phyloP scores from a whole-genome alignment of 2,113 vertebrate genomes.

The Andinoacara biseriatus region DNA sequence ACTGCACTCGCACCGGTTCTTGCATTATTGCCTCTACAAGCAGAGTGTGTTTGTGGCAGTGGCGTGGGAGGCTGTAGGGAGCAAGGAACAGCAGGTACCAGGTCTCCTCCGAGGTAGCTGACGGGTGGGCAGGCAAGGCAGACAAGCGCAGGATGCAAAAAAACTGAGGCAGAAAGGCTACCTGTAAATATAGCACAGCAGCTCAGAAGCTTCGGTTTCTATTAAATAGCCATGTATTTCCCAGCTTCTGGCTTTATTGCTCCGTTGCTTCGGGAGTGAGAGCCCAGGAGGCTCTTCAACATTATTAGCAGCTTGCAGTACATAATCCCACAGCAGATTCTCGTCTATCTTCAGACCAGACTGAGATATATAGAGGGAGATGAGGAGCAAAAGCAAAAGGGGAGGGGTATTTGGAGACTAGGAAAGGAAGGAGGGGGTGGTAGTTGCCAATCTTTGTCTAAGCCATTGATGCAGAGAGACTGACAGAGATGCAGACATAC shows the following conservation, averaged over 20 bases:
- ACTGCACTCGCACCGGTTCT: constrained; percentile 7
- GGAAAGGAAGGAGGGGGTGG: neutral
- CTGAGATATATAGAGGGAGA: constrained; percentile 65
- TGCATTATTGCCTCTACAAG: constrained; percentile 39
- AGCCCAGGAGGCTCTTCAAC: constrained; percentile 79
- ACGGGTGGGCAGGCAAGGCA: constrained; percentile 50
- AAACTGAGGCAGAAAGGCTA: constrained; percentile 55
- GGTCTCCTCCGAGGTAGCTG: constrained; percentile 63
- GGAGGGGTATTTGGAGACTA: neutral
- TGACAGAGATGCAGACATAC: constrained; percentile 24
- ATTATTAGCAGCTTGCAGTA: constrained; percentile 83
- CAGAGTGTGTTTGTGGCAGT: constrained; percentile 44
- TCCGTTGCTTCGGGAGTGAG: constrained; percentile 78
- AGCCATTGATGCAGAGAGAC: constrained; percentile 35
- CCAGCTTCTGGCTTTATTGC: constrained; percentile 82
- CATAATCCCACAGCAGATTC: constrained; percentile 77
- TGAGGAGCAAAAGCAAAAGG: constrained; percentile 13
- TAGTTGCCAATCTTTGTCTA: constrained; percentile 29
- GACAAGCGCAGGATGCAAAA: constrained; percentile 40
- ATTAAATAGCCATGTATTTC: constrained; percentile 79
- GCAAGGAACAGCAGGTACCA: constrained; percentile 66
- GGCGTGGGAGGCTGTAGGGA: constrained; percentile 67
- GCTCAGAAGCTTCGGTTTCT: constrained; percentile 72
- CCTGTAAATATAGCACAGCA: constrained; percentile 80
- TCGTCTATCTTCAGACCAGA: constrained; percentile 69